These are phyloP conservation scores for Eudemis profundana DNA, from an alignment of 2,888 invertebrate species.

Conservation along the genomic window DNA sequence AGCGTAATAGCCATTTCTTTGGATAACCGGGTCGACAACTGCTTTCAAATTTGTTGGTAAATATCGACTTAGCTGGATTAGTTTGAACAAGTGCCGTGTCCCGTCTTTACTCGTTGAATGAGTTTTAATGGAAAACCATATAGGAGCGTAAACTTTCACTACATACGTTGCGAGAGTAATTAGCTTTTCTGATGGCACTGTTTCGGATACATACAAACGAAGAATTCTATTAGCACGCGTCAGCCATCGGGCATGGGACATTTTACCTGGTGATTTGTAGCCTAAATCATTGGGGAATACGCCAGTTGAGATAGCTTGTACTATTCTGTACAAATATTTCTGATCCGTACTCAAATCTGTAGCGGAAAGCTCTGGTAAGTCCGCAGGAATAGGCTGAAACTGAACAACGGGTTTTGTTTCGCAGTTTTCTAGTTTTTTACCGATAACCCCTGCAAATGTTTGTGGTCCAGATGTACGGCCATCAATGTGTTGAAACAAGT, in stretches of 20 bases:
- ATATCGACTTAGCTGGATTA: not conserved
- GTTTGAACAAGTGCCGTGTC: not conserved
- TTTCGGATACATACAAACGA: conserved; percentile 46
- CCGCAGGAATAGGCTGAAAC: conserved; percentile 35
- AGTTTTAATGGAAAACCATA: not conserved
- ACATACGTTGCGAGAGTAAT: conserved; percentile 46
- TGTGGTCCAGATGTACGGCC: conserved; percentile 47
- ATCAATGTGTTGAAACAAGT: conserved; percentile 49
- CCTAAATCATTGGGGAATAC: conserved; percentile 42
- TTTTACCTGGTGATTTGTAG: conserved; percentile 46
- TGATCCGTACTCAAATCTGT: conserved; percentile 47
- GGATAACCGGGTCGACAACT: not conserved
- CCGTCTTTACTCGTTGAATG: not conserved
- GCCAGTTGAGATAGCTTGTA: conserved; percentile 41
- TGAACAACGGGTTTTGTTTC: conserved; percentile 39
- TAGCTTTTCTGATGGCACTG: conserved; percentile 44
- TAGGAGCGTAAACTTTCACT: conserved; percentile 51
- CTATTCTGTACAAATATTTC: conserved; percentile 46
- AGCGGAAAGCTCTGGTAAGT: conserved; percentile 14
- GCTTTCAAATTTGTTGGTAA: not conserved
- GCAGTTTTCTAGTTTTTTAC: conserved; percentile 47
- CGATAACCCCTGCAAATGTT: conserved; percentile 48
- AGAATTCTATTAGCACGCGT: conserved; percentile 49
- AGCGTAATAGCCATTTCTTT: conserved; percentile 48
- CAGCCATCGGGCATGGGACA: conserved; percentile 48